Evolutionary conservation across 2,888 invertebrate genomes (phyloP).

Genomic region (Oscheius onirici): DNA sequence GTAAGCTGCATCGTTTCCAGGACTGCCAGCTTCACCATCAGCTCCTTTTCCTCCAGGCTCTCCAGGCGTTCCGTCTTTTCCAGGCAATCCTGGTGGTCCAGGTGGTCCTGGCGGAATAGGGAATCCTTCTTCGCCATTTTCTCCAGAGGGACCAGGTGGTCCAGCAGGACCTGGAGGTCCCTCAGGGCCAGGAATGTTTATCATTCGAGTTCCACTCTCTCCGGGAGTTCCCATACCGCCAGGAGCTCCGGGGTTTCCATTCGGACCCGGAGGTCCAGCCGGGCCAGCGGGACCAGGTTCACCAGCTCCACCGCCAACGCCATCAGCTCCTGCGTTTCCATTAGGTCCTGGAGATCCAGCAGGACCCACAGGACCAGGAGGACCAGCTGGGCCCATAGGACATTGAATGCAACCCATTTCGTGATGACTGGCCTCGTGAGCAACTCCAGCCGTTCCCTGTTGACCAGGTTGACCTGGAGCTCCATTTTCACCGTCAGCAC

Average conservation of each 20-base stretch:
- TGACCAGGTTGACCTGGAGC: no score
- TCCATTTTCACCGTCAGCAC: no score
- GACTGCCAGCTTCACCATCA: not conserved
- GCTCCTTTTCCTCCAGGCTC: not conserved
- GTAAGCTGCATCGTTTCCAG: slow-evolving; percentile 19
- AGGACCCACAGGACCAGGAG: slow-evolving; percentile 38
- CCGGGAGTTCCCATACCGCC: no score
- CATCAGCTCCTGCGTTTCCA: not conserved
- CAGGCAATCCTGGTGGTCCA: slow-evolving; percentile 19
- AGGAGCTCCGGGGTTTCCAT: not conserved
- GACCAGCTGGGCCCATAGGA: slow-evolving; percentile 40
- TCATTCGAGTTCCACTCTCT: no score
- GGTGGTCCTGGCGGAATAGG: slow-evolving; percentile 22
- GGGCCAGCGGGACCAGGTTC: not conserved
- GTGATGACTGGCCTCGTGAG: no score
- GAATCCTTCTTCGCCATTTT: slow-evolving; percentile 16
- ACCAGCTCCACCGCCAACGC: not conserved
- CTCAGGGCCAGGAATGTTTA: no score
- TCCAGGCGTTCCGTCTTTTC: slow-evolving; percentile 18
- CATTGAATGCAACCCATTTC: no score
- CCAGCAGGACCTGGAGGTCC: no score
- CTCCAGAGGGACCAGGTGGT: no score
- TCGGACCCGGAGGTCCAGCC: not conserved
- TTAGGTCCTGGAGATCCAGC: not conserved
- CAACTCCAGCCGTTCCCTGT: no score